Evolutionary conservation across 2,888 invertebrate genomes (phyloP), one percentile per base, ranked within the genome.

Genomic region (Ectropis crepuscularia): DNA sequence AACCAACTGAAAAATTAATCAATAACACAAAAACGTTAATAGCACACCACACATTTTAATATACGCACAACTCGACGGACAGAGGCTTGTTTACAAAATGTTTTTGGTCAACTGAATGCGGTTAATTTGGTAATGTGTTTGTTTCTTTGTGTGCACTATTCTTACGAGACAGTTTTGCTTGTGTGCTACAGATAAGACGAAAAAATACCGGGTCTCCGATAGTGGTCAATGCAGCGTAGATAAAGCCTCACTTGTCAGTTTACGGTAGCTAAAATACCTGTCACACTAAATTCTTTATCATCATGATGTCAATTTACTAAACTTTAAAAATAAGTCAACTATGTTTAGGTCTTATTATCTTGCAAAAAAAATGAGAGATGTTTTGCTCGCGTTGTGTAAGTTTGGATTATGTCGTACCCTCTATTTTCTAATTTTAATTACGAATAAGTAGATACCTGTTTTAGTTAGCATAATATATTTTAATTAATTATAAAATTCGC

Each of bases 121-220:
- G 89, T 91, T 90, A 90, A 92, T 92, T 91, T 89, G 83, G 87
- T 92, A 92, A 92, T 92, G 89, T 87, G 85, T 86, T 86, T 78
- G 76, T 85, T 77, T 80, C 75, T 85, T 80, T 82, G 91, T 90
- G 89, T 90, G 90, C 76, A 74, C 82, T 74, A 76, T 82, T 82
- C 81, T 81, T 80, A 82, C 76, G 77, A 76, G 79, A 72, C 72
- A 70, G 63, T 75, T 81, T 79, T 79, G 76, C 79, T 72, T 82
- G 91, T 91, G 90, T 90, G 90, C 79, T 70, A 49, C 75, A 75
- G 92, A 92, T 92, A 92, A 92, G 83, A 75, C 74, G 76, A 80
- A 85, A 80, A 85, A 89, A 92, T 91, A 89, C 92, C 89, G 81
- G 82, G 84, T 85, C 76, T 81, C 79, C 75, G 92, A 92, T 91